Evolutionary conservation across 2,888 invertebrate genomes (phyloP).

Genomic region (Drosophila anomelani): DNA sequence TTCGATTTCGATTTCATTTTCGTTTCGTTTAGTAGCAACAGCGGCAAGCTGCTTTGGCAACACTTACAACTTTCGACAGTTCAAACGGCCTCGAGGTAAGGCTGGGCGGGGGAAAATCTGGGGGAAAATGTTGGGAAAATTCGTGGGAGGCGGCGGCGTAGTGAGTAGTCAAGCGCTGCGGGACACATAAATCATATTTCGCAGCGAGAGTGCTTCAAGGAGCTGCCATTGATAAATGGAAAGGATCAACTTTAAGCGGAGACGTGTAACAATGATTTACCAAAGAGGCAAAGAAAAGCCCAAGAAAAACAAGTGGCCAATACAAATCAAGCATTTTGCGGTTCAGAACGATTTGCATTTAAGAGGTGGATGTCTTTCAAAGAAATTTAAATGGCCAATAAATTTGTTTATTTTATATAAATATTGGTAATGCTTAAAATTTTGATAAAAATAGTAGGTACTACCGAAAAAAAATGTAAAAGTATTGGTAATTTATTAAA

Average conservation of each 20-base stretch:
- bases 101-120: constrained; percentile 2
- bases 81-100: constrained; percentile 60
- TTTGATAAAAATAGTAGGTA: too few species aligned
- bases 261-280: constrained; percentile 32
- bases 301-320: constrained; percentile 11
- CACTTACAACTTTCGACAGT: constrained; percentile 81
- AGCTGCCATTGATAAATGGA: constrained; percentile 59
- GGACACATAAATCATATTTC: constrained; percentile 77
- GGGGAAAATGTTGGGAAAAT: constrained; percentile 21
- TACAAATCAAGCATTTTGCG: constrained; percentile 19
- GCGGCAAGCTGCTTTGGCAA: constrained; percentile 71
- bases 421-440: too few species aligned
- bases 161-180: constrained; percentile 48
- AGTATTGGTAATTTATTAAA: too few species aligned
- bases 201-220: constrained; percentile 57
- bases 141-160: constrained; percentile 21
- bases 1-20: constrained; percentile 73
- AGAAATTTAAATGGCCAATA: not conserved
- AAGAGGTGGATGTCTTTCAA: constrained; percentile 1
- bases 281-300: constrained; percentile 8
- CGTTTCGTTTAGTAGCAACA: constrained; percentile 56
- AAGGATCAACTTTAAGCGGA: constrained; percentile 53
- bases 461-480: too few species aligned
- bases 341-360: constrained; percentile 8
- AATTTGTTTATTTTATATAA: not conserved